A percentile compares a stretch with the other conserved stretches of the same genome.
Evolutionary conservation across 2,888 invertebrate genomes (phyloP).

Genomic region (Platynereis dumerilii): DNA sequence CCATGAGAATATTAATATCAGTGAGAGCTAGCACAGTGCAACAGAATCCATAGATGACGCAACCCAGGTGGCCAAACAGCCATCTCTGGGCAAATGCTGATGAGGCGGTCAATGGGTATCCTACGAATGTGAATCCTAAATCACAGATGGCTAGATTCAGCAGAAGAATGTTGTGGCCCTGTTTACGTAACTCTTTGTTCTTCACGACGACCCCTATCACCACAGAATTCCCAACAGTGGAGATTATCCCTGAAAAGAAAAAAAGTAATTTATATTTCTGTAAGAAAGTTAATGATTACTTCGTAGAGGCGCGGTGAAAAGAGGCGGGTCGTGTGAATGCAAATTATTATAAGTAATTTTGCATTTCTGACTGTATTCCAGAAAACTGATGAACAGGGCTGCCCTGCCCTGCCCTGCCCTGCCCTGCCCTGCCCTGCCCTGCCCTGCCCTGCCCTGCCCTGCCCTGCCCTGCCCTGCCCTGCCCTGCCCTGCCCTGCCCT

Average conservation of each 20-base stretch:
- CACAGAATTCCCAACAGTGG: conserved; percentile 23
- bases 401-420: too few species aligned
- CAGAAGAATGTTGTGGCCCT: conserved; percentile 34
- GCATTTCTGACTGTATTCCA: too few species aligned
- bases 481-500: too few species aligned
- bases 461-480: too few species aligned
- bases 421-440: too few species aligned
- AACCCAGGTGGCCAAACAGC: conserved; percentile 38
- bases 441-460: too few species aligned
- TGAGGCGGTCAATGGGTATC: conserved; percentile 35
- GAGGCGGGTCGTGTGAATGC: too few species aligned
- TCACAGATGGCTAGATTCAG: conserved; percentile 40
- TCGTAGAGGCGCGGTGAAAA: too few species aligned
- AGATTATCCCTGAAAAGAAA: conserved; percentile 24
- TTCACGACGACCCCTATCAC: conserved; percentile 20
- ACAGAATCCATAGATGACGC: conserved; percentile 35
- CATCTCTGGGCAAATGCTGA: conserved; percentile 35
- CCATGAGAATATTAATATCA: conserved; percentile 36
- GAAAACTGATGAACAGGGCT: too few species aligned
- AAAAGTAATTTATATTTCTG: too few species aligned
- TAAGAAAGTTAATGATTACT: too few species aligned
- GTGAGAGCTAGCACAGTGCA: conserved; percentile 37
- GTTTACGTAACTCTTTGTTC: conserved; percentile 25
- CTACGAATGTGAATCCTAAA: conserved; percentile 36
- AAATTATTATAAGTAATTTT: too few species aligned